Evolutionary conservation across 2,797 vertebrate genomes (phyloP).

Genomic region (Mionectes olivaceus): DNA sequence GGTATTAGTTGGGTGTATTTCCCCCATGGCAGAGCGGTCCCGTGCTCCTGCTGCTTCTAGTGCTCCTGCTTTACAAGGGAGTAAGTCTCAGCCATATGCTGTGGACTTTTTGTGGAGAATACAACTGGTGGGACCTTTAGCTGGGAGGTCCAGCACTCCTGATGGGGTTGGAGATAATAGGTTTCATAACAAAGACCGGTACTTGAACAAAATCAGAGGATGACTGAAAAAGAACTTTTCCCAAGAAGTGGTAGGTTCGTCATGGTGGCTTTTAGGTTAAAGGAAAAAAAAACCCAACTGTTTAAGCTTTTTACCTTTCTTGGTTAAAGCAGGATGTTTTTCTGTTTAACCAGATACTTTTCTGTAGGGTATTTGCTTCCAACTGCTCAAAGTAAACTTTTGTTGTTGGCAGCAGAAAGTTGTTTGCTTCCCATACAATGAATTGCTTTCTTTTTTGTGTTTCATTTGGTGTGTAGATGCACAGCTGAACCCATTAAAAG

Average conservation of each 20-base stretch:
- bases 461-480: neutral
- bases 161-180: neutral
- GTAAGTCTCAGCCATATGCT: fast-evolving
- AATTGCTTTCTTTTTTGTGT: constrained; percentile 51
- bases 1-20: neutral
- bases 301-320: constrained; percentile 13
- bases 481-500: constrained; percentile 23
- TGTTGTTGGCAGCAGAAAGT: constrained; percentile 29
- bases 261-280: neutral
- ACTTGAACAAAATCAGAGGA: neutral
- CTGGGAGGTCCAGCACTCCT: neutral
- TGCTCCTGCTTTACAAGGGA: neutral
- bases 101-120: neutral
- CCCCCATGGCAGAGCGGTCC: neutral
- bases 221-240: neutral
- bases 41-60: neutral
- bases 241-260: neutral
- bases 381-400: constrained; percentile 47
- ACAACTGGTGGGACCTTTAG: neutral
- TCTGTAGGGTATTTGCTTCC: constrained; percentile 34
- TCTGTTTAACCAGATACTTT: constrained; percentile 34
- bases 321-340: constrained; percentile 41
- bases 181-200: neutral
- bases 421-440: constrained; percentile 57
- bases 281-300: fast-evolving